phyloP scores from a whole-genome alignment of 2,797 vertebrate species.

The Aldrovandia affinis region DNA sequence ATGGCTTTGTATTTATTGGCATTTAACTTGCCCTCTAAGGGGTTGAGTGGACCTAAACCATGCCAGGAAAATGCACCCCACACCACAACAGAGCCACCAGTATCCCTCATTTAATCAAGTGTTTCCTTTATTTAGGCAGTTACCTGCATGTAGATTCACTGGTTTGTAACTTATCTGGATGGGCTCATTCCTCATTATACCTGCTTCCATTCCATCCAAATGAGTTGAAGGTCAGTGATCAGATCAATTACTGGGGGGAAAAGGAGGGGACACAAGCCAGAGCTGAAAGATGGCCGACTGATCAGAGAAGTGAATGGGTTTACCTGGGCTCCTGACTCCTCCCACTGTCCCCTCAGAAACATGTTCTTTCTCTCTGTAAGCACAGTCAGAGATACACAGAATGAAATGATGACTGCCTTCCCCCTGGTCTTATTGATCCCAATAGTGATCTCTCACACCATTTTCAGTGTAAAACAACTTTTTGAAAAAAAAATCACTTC shows the following conservation, averaged over 20 bases:
- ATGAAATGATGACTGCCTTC: neutral
- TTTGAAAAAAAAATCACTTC: neutral
- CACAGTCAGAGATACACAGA: neutral
- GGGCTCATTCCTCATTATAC: too few species aligned
- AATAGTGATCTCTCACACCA: neutral
- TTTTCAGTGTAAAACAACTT: neutral
- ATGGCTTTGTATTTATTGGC: too few species aligned
- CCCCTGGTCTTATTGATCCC: neutral
- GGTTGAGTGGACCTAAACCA: too few species aligned
- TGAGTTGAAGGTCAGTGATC: neutral
- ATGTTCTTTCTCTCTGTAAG: conserved; percentile 8
- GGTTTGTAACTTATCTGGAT: too few species aligned
- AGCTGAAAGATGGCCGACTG: neutral
- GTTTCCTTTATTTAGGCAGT: too few species aligned
- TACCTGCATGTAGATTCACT: too few species aligned
- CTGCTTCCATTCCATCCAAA: too few species aligned
- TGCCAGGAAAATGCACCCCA: too few species aligned
- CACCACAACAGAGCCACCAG: too few species aligned
- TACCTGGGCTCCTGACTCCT: conserved; percentile 15
- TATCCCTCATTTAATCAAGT: too few species aligned
- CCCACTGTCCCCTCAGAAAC: neutral
- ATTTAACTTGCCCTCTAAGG: too few species aligned
- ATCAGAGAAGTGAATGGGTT: neutral
- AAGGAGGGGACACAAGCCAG: neutral
- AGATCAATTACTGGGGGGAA: too few species aligned